A percentile compares a stretch with the other conserved stretches of the same genome.
phyloP scores from a whole-genome alignment of 92 coral and sea anemone species.

The Porites evermanni region DNA sequence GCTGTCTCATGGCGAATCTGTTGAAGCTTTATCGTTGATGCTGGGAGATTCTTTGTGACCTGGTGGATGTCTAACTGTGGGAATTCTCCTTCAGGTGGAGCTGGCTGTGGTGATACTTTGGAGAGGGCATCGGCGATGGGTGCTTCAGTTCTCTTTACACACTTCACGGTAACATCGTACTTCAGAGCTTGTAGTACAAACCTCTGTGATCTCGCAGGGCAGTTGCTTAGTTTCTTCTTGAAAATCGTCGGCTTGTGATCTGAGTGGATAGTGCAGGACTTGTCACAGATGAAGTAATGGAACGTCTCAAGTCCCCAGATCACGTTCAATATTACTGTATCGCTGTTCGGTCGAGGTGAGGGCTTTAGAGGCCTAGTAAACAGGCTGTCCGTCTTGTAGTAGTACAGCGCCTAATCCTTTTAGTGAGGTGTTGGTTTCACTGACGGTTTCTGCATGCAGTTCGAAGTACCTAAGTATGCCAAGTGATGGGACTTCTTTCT shows the following conservation, averaged over 20 bases:
- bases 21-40: conserved; percentile 45
- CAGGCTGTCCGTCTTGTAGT: too few relatives aligned
- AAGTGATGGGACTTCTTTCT: background rate
- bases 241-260: conserved; percentile 19
- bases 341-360: too few relatives aligned
- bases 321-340: too few relatives aligned
- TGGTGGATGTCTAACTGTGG: conserved; percentile 38
- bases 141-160: conserved; percentile 56
- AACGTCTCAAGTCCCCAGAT: too few relatives aligned
- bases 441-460: conserved; percentile 16
- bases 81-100: background rate
- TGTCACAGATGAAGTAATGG: too few relatives aligned
- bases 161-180: conserved; percentile 55
- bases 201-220: conserved; percentile 69
- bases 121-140: conserved; percentile 68
- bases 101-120: conserved; percentile 55
- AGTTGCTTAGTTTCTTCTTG: conserved; percentile 53
- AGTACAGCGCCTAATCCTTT: conserved; percentile 49
- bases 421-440: conserved; percentile 58
- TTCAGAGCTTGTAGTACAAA: conserved; percentile 58
- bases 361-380: too few relatives aligned
- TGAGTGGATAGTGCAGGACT: too few relatives aligned
- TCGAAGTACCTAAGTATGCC: conserved; percentile 16
- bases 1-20: conserved; percentile 57
- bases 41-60: conserved; percentile 44